phyloP scores from a whole-genome alignment of 2,113 vertebrate genomes.

The Cynoglossus semilaevis region DNA sequence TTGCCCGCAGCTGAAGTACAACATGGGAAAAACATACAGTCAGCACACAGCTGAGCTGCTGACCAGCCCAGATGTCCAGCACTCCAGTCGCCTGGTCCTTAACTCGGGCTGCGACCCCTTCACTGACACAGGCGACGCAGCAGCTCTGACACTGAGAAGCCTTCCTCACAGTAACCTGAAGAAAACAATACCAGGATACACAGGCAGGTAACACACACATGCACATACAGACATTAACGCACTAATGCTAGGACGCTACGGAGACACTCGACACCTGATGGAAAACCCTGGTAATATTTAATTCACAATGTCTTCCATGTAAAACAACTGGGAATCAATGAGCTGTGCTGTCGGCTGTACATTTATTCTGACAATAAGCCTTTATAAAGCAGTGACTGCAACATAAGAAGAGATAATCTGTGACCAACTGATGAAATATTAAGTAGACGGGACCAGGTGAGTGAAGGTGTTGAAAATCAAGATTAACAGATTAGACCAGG shows the following conservation, averaged over 20 bases:
- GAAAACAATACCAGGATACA: constrained; percentile 78
- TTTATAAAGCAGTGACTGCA: not conserved
- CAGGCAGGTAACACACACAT: constrained; percentile 64
- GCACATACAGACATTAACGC: not conserved
- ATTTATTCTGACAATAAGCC: not conserved
- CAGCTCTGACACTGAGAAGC: constrained; percentile 11
- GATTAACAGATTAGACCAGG: too few species aligned
- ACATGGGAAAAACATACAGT: constrained; percentile 73
- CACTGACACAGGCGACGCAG: not conserved
- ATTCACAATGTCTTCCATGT: not conserved
- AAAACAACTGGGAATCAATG: not conserved
- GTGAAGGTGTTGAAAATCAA: constrained; percentile 11
- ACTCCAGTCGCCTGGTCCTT: constrained; percentile 63
- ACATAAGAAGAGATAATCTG: not conserved
- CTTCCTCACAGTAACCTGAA: constrained; percentile 42
- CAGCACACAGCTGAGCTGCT: constrained; percentile 71
- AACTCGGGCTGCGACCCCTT: constrained; percentile 30
- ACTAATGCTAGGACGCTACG: not conserved
- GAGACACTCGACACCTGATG: constrained; percentile 12
- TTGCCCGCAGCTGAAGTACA: constrained; percentile 78
- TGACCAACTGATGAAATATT: constrained; percentile 18
- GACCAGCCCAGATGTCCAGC: constrained; percentile 54
- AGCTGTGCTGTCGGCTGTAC: not conserved
- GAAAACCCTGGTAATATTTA: not conserved
- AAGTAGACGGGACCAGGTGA: not conserved